These are phyloP conservation scores for Heliconius hewitsoni DNA, from an alignment of 1,140 invertebrate genomes.

Conservation along the genomic window DNA sequence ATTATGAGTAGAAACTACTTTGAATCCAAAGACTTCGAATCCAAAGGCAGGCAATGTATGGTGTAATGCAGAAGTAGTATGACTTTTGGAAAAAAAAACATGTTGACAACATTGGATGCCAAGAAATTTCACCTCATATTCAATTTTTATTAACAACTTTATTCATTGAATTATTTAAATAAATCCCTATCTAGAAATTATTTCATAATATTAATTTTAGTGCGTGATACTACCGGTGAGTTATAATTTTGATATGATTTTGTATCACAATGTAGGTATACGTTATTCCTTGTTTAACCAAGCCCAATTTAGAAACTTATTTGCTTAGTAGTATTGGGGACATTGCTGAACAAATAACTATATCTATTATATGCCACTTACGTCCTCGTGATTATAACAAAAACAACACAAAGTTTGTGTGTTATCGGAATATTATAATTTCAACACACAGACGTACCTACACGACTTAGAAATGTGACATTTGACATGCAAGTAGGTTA, in stretches of 20 bases:
- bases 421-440: background rate
- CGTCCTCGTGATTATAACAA: background rate
- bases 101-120: too few relatives aligned
- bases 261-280: background rate
- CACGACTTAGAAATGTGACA: too few relatives aligned
- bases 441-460: background rate
- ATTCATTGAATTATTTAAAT: too few relatives aligned
- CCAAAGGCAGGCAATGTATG: too few relatives aligned
- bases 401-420: background rate
- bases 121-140: too few relatives aligned
- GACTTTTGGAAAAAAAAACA: too few relatives aligned
- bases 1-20: too few relatives aligned
- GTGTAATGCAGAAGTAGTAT: too few relatives aligned
- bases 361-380: background rate
- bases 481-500: too few relatives aligned
- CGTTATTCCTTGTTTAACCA: background rate
- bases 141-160: too few relatives aligned
- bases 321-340: slow-evolving; percentile 11
- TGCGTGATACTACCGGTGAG: background rate
- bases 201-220: background rate
- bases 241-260: background rate
- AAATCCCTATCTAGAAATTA: background rate
- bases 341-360: background rate
- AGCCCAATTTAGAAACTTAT: background rate
- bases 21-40: too few relatives aligned